A percentile compares a stretch with the other conserved stretches of the same genome.
Evolutionary conservation across 2,888 invertebrate species (phyloP).

Genomic region (Tetragonula carbonaria): DNA sequence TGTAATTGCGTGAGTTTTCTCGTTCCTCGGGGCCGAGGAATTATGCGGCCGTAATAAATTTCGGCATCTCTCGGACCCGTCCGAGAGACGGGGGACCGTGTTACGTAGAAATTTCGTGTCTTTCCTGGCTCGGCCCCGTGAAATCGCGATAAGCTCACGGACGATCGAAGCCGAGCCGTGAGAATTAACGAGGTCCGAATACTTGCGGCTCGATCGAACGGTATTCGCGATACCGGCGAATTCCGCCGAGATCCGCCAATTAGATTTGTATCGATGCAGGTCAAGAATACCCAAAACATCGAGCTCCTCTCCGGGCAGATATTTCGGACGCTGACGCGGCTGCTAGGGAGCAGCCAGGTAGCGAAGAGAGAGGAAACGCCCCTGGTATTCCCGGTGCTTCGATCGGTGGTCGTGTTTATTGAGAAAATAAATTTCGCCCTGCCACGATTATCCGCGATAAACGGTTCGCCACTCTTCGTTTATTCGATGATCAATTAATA

Average conservation of each 20-base stretch:
- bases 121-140: slow-evolving; percentile 61
- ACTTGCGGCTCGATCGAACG: slow-evolving; percentile 71
- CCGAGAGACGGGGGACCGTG: slow-evolving; percentile 38
- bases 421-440: slow-evolving; percentile 32
- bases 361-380: slow-evolving; percentile 32
- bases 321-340: slow-evolving; percentile 37
- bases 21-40: slow-evolving; percentile 6
- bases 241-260: slow-evolving; percentile 66
- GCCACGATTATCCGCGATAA: slow-evolving; percentile 46
- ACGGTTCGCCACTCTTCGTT: slow-evolving; percentile 11
- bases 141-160: slow-evolving; percentile 70
- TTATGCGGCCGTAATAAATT: slow-evolving; percentile 46
- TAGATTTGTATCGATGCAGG: slow-evolving; percentile 69
- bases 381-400: slow-evolving; percentile 15
- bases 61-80: slow-evolving; percentile 9
- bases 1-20: slow-evolving; percentile 34
- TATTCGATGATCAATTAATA: slow-evolving; percentile 13
- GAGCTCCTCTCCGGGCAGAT: slow-evolving; percentile 24
- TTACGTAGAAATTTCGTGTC: slow-evolving; percentile 57
- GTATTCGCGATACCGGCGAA: slow-evolving; percentile 64
- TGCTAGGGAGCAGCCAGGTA: slow-evolving; percentile 42
- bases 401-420: slow-evolving; percentile 34
- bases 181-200: slow-evolving; percentile 80
- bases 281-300: slow-evolving; percentile 59
- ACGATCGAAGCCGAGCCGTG: slow-evolving; percentile 69